Conservation (phyloP, 2,888 invertebrate species). For the Catocala nupta region DNA sequence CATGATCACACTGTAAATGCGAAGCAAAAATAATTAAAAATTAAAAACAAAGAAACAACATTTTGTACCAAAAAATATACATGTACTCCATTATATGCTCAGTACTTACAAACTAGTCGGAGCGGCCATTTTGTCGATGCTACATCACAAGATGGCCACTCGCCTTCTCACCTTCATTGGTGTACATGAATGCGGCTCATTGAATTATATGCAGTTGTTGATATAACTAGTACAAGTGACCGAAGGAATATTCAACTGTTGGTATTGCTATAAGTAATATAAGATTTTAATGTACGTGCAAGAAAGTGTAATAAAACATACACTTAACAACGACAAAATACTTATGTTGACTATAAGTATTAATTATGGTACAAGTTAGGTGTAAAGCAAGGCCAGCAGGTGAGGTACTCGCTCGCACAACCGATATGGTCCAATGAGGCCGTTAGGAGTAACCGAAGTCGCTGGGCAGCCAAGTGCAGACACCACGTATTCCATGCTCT, state of each 20-base stretch:
- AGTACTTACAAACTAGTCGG: constrained; percentile 79
- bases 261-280: constrained; percentile 26
- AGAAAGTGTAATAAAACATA: constrained; percentile 5
- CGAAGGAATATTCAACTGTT: constrained; percentile 19
- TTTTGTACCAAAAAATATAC: constrained; percentile 79
- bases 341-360: background rate
- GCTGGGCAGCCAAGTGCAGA: constrained; percentile 63
- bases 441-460: constrained; percentile 48
- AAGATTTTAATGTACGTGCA: background rate
- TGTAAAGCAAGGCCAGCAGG: constrained; percentile 14
- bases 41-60: constrained; percentile 74
- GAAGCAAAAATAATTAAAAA: constrained; percentile 75
- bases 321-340: constrained; percentile 2
- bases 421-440: constrained; percentile 54
- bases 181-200: constrained; percentile 63
- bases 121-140: constrained; percentile 76
- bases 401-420: constrained; percentile 11
- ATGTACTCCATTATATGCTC: constrained; percentile 74
- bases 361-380: constrained; percentile 11
- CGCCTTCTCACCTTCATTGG: constrained; percentile 65
- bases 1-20: constrained; percentile 85
- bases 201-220: constrained; percentile 54
- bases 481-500: constrained; percentile 66
- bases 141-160: constrained; percentile 77
- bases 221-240: constrained; percentile 22